These are phyloP conservation scores for Emydocephalus ijimae DNA, from an alignment of 2,113 vertebrate genomes.

Conservation along the genomic window DNA sequence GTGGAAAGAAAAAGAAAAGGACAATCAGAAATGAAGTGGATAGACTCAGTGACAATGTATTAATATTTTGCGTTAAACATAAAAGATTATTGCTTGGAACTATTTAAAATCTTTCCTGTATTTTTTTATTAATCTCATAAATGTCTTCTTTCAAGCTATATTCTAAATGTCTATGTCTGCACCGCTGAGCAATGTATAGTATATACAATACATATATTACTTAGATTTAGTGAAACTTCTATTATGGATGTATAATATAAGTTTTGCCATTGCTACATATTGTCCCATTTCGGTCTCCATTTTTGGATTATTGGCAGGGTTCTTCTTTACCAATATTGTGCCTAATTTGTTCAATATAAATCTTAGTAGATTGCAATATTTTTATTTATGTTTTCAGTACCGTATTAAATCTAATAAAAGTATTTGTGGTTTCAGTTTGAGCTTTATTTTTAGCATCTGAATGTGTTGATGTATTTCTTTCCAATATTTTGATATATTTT, in stretches of 20 bases:
- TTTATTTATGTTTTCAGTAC: background rate
- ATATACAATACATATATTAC: background rate
- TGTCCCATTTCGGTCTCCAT: background rate
- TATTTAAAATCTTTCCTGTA: background rate
- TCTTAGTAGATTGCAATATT: background rate
- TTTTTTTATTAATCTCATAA: background rate
- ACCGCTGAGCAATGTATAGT: background rate
- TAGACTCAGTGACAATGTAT: background rate
- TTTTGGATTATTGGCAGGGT: background rate
- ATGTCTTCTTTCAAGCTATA: background rate
- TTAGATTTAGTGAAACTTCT: background rate
- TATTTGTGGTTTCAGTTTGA: background rate
- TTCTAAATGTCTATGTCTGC: background rate
- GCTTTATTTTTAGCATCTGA: background rate
- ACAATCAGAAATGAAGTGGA: background rate
- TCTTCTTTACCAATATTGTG: background rate
- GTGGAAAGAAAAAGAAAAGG: background rate
- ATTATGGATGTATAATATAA: background rate
- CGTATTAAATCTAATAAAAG: background rate
- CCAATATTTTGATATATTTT: background rate
- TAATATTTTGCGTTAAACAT: background rate
- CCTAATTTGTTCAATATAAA: background rate
- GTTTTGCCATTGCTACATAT: background rate
- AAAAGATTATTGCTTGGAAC: background rate
- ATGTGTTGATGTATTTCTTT: background rate